Conservation (phyloP, 53 echinoderm and acorn worm genomes). For the Apostichopus leukothele region DNA sequence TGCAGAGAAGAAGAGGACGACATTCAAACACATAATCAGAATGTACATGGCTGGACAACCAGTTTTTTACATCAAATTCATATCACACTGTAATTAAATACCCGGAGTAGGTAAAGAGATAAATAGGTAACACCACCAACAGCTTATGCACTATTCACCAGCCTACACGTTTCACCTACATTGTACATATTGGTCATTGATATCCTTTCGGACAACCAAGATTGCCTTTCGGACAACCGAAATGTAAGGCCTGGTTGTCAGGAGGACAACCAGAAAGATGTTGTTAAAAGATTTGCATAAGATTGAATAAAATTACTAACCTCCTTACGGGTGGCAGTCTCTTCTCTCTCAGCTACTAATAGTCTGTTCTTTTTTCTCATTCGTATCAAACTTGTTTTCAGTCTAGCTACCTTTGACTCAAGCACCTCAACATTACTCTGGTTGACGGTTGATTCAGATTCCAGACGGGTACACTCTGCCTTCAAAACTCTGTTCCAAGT, state of each 20-base stretch:
- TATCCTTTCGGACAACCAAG: no score
- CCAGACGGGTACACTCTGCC: constrained; percentile 31
- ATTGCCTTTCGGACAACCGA: no score
- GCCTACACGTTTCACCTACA: not conserved
- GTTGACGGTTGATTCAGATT: constrained; percentile 7
- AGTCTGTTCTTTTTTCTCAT: constrained; percentile 56
- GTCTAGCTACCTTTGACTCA: constrained; percentile 40
- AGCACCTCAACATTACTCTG: not conserved
- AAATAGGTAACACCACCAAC: no score
- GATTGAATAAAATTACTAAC: not conserved
- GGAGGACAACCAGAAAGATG: not conserved
- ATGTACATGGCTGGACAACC: no score
- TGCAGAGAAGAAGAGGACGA: no score
- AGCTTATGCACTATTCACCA: no score
- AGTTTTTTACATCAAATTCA: no score
- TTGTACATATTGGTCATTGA: no score
- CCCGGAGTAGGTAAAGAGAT: no score
- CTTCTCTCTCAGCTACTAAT: constrained; percentile 48
- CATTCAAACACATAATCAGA: no score
- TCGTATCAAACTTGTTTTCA: constrained; percentile 55
- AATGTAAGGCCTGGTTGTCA: no score
- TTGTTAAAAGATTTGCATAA: not conserved
- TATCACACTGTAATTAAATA: no score
- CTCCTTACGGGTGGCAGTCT: not conserved
- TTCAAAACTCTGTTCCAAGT: constrained; percentile 5